Base-by-base conservation (phyloP, 1,140 invertebrate species). In the Drosophila tropicalis region DNA sequence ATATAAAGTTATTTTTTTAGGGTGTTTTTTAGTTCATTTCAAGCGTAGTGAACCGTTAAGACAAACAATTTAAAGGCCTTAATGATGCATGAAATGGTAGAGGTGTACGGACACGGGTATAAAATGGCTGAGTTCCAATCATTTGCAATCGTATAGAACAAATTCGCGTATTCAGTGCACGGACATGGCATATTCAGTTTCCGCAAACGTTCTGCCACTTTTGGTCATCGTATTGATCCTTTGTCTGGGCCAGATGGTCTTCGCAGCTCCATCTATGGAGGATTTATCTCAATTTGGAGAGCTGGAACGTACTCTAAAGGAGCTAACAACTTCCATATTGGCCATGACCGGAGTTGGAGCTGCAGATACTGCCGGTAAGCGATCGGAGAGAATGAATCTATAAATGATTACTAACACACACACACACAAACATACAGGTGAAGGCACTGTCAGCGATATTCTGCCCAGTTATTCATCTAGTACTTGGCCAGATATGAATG, bases 301-400 rank as follows among this genome's bases (percentile, higher is more conserved):
- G 19, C 62, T 86, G 67, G 83, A 86, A 29, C 62, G 64, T 9
- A 73, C 76, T 1, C 71, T 86, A 10, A 86, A 79, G 76, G 83
- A 86, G 12, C 56, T 86, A 25, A 78, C 84, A 22, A 80, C 67
- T 32, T 79, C 83, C 1, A 70, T 86, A 15, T 13, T 86, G 62
- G 64, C 72, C 55, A 67, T 87, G 70, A 77, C 55, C 55, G 83
- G 70, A 7, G 65, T 15, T 3, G 29, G 34, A 39, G n/a, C 69
- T 7, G 60, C 69, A 68, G 22, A 10, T n/a, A 51, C 44, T 12
- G 2, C 7, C 6, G 44, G 44, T 51, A 51, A 51, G 36, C 10
- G 7, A 47, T 5, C 34, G 3, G 7, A 47, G 7, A 47, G 17
- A 51, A 51, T 12, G 17, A 51, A 51, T 9, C 3, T 17, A 22